These are phyloP conservation scores for Labia minor DNA, from an alignment of 2,888 invertebrate genomes.

Conservation along the genomic window DNA sequence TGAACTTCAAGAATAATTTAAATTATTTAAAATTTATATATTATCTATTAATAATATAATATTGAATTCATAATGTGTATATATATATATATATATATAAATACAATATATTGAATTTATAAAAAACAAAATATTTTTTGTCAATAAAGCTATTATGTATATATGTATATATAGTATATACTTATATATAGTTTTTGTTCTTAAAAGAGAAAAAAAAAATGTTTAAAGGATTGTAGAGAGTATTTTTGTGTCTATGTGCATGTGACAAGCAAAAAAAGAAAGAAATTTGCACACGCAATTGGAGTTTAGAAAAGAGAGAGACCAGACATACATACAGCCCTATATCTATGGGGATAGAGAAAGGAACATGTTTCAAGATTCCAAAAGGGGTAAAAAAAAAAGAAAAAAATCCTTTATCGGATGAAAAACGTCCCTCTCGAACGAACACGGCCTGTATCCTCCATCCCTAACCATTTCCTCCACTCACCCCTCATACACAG, in stretches of 20 bases:
- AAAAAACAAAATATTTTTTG: too few relatives aligned
- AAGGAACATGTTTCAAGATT: background rate
- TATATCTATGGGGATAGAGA: background rate
- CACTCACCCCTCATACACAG: background rate
- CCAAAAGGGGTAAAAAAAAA: background rate
- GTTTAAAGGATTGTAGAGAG: background rate
- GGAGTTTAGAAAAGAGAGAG: background rate
- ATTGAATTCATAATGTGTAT: too few relatives aligned
- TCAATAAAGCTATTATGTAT: too few relatives aligned
- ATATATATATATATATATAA: too few relatives aligned
- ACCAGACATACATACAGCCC: too few relatives aligned
- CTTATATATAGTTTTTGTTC: too few relatives aligned
- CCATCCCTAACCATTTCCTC: background rate
- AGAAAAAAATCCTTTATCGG: background rate
- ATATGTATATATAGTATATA: too few relatives aligned
- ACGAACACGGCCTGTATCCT: background rate
- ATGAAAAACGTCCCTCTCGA: constrained; percentile 6
- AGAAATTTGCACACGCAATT: constrained; percentile 3
- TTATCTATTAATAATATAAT: too few relatives aligned
- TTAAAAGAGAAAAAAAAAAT: too few relatives aligned
- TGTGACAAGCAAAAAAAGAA: background rate
- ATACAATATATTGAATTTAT: too few relatives aligned
- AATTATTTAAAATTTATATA: too few relatives aligned
- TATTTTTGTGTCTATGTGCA: background rate
- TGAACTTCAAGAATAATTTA: too few relatives aligned